Evolutionary conservation across 2,113 vertebrate genomes (phyloP).

Genomic region (Lophura nycthemera): DNA sequence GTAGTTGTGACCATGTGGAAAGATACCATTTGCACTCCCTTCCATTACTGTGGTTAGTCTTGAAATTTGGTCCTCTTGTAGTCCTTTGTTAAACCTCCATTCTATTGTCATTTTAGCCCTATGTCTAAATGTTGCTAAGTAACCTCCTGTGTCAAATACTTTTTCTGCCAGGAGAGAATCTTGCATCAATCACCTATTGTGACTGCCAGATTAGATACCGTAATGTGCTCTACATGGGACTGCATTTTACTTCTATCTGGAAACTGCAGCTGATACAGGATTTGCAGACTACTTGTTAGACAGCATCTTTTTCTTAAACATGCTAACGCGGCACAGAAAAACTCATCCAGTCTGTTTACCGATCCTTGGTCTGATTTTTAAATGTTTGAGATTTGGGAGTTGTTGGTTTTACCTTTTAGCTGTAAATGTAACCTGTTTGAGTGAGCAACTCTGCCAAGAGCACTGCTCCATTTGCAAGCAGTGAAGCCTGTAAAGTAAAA

Average conservation of each 20-base stretch:
- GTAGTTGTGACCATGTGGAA: not conserved
- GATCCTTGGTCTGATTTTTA: not conserved
- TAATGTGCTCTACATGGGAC: conserved; percentile 62
- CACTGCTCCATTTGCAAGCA: not conserved
- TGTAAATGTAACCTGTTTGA: not conserved
- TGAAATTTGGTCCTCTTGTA: not conserved
- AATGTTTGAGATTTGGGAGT: not conserved
- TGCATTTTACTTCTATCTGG: conserved; percentile 52
- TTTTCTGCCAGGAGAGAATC: conserved; percentile 54
- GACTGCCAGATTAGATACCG: conserved; percentile 58
- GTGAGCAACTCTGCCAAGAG: not conserved
- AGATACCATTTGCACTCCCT: not conserved
- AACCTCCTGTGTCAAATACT: conserved; percentile 67
- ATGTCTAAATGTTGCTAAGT: conserved; percentile 72
- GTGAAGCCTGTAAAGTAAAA: not conserved
- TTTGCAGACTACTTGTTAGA: conserved; percentile 50
- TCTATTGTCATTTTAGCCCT: conserved; percentile 32
- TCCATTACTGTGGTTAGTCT: not conserved
- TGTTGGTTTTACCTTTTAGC: not conserved
- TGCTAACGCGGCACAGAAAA: not conserved
- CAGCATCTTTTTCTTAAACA: conserved; percentile 10
- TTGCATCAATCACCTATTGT: conserved; percentile 65
- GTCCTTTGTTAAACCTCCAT: conserved; percentile 39
- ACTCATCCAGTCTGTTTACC: not conserved
- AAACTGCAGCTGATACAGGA: conserved; percentile 46